Conservation (phyloP, 2,113 vertebrate genomes). For the Catharus bicknelli region DNA sequence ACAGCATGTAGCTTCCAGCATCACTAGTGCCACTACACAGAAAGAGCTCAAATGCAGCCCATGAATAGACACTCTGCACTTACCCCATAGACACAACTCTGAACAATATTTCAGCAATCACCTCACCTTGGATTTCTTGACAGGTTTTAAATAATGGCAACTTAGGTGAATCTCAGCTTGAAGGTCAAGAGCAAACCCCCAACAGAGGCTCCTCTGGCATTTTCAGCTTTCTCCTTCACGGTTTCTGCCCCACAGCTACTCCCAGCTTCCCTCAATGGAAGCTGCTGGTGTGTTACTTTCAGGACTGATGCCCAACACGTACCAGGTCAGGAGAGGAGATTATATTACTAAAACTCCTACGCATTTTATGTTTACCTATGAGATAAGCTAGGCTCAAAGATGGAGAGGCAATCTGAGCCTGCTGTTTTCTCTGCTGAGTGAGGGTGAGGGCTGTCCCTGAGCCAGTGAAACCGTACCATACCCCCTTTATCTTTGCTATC, state of each 20-base stretch:
- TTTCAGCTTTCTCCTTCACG: background rate
- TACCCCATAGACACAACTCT: background rate
- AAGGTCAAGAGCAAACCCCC: background rate
- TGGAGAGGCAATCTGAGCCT: background rate
- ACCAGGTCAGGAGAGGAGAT: background rate
- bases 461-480: background rate
- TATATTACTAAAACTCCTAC: background rate
- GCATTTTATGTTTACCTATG: background rate
- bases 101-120: background rate
- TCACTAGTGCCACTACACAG: rapidly evolving
- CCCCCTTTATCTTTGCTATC: background rate
- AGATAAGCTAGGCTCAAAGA: slow-evolving; percentile 10
- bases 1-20: rapidly evolving
- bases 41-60: background rate
- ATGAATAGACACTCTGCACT: rapidly evolving
- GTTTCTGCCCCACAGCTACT: background rate
- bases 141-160: background rate
- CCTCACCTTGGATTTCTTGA: background rate
- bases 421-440: background rate
- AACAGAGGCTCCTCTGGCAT: background rate
- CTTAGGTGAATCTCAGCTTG: background rate
- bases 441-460: background rate
- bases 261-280: background rate
- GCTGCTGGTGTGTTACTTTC: background rate
- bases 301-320: background rate